Evolutionary conservation across 2,797 vertebrate genomes (phyloP).

Genomic region (Lepus townsendii): DNA sequence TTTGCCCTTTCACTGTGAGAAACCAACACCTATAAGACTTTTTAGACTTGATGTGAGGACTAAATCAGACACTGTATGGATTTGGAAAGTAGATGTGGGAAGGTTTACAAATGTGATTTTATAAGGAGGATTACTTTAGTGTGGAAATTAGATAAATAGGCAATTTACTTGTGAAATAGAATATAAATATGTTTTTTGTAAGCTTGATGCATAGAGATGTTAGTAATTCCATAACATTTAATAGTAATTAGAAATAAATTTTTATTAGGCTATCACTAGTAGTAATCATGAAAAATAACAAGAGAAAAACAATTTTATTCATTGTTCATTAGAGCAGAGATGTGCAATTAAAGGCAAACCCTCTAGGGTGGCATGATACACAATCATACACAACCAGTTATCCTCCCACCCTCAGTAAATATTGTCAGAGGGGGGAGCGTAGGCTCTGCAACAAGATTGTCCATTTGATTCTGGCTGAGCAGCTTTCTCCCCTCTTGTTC

Average conservation of each 20-base stretch:
- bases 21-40: neutral
- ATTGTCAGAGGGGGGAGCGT: neutral
- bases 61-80: neutral
- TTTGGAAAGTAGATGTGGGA: constrained; percentile 3
- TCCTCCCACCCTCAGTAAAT: neutral
- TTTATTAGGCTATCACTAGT: constrained; percentile 20
- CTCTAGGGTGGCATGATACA: neutral
- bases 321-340: constrained; percentile 10
- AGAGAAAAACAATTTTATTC: constrained; percentile 50
- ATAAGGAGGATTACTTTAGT: constrained; percentile 39
- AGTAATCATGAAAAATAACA: constrained; percentile 42
- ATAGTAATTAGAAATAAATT: constrained; percentile 40
- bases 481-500: neutral
- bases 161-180: neutral
- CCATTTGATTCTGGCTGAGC: neutral
- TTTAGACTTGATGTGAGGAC: constrained; percentile 23
- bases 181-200: constrained; percentile 30
- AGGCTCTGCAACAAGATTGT: neutral
- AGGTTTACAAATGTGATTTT: constrained; percentile 33
- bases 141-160: constrained; percentile 44
- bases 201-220: constrained; percentile 24
- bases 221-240: constrained; percentile 43
- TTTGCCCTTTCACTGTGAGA: neutral
- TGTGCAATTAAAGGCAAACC: constrained; percentile 24
- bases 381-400: neutral